Evolutionary conservation across 1,140 invertebrate genomes (phyloP).

Genomic region (Carcinoscorpius rotundicauda): DNA sequence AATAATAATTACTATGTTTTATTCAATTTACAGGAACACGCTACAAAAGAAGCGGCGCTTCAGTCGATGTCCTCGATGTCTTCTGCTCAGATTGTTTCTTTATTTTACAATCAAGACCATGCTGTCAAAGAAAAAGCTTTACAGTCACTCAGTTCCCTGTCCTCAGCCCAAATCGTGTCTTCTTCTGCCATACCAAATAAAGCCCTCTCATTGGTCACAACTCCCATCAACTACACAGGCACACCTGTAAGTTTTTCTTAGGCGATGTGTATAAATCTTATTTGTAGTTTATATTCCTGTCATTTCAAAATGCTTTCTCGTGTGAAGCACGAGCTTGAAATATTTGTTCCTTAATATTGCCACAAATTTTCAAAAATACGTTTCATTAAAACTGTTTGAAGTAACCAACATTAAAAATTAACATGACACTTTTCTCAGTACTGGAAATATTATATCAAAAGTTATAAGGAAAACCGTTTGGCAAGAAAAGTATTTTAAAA

Average conservation of each 20-base stretch:
- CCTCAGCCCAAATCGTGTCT: slow-evolving; percentile 90
- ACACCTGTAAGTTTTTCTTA: slow-evolving; percentile 5
- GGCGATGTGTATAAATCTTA: slow-evolving; percentile 5
- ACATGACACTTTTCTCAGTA: no score
- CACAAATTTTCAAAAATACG: no score
- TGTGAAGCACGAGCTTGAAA: no score
- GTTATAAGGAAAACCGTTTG: no score
- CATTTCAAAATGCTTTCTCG: no score
- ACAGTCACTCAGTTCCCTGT: slow-evolving; percentile 62
- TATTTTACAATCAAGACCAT: slow-evolving; percentile 51
- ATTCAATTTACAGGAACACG: slow-evolving; percentile 51
- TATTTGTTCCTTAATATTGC: no score
- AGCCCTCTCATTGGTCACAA: slow-evolving; percentile 21
- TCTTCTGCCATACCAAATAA: slow-evolving; percentile 53
- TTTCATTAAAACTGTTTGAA: no score
- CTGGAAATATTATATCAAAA: no score
- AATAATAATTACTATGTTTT: background rate
- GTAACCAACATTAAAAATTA: no score
- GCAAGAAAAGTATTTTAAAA: no score
- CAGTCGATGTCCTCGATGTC: slow-evolving; percentile 62
- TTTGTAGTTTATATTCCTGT: slow-evolving; percentile 9
- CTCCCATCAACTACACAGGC: slow-evolving; percentile 8
- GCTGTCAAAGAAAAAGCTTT: slow-evolving; percentile 88
- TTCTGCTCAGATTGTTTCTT: slow-evolving; percentile 9
- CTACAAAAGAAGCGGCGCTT: slow-evolving; percentile 86